A percentile compares a stretch with the other conserved stretches of the same genome.
phyloP scores from a whole-genome alignment of 2,888 invertebrate species.

The Hermaeophaga mercurialis region DNA sequence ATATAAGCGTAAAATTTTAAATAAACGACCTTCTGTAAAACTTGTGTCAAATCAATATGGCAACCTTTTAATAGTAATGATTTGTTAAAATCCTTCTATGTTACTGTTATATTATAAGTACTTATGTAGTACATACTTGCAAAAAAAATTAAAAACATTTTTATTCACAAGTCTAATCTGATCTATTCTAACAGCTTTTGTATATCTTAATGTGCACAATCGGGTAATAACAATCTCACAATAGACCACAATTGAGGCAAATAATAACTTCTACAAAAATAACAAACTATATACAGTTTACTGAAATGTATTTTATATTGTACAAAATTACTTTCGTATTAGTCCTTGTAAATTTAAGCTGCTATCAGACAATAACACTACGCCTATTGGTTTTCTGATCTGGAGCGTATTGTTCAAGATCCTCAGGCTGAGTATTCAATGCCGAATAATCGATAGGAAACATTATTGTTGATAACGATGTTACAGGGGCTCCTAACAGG shows the following conservation, averaged over 20 bases:
- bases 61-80: no score
- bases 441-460: conserved; percentile 80
- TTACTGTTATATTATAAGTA: no score
- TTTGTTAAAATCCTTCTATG: no score
- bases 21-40: no score
- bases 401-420: conserved; percentile 72
- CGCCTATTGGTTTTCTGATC: conserved; percentile 71
- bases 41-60: no score
- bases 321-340: neutral
- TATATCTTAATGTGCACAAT: conserved; percentile 9
- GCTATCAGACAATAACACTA: conserved; percentile 67
- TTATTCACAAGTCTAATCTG: no score
- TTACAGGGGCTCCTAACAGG: conserved; percentile 69
- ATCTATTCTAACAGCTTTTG: no score
- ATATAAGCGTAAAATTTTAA: no score
- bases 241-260: conserved; percentile 8
- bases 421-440: conserved; percentile 71
- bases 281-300: conserved; percentile 14
- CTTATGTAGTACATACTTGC: no score
- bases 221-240: conserved; percentile 1
- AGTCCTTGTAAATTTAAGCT: neutral
- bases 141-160: no score
- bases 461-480: conserved; percentile 62
- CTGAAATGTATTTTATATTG: neutral
- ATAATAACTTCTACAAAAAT: conserved; percentile 18